Evolutionary conservation across 1,140 invertebrate species (phyloP).

Genomic region (Prorops nasuta): DNA sequence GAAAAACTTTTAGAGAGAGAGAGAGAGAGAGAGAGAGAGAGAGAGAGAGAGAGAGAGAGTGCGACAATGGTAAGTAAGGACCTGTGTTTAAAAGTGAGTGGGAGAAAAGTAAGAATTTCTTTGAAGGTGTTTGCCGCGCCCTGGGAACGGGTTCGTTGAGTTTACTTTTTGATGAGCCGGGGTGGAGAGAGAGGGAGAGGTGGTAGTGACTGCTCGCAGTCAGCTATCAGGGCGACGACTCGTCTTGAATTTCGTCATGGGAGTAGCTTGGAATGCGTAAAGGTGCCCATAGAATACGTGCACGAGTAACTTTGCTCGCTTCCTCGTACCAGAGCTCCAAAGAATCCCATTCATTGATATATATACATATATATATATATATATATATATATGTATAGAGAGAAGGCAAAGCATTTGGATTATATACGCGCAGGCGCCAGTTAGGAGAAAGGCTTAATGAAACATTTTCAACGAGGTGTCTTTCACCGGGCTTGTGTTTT

Average conservation of each 20-base stretch:
- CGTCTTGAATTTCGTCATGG: slow-evolving; percentile 35
- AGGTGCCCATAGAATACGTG: slow-evolving; percentile 20
- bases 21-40: background rate
- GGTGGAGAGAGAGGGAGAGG: background rate
- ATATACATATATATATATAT: too few relatives aligned
- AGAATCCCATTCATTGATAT: slow-evolving; percentile 52
- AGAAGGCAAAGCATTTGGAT: slow-evolving; percentile 24
- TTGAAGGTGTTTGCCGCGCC: background rate
- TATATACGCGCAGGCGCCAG: slow-evolving; percentile 31
- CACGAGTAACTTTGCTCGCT: slow-evolving; percentile 6
- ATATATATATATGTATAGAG: too few relatives aligned
- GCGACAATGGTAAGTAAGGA: background rate
- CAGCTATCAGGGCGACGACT: slow-evolving; percentile 24
- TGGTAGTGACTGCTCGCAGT: too few relatives aligned
- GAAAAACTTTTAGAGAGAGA: too few relatives aligned
- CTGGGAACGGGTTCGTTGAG: slow-evolving; percentile 3
- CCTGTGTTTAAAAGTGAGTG: too few relatives aligned
- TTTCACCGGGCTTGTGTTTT: background rate
- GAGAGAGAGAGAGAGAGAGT: background rate
- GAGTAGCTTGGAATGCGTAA: slow-evolving; percentile 46
- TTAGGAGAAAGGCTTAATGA: slow-evolving; percentile 45
- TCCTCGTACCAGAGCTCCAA: slow-evolving; percentile 29
- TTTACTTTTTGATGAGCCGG: slow-evolving; percentile 17
- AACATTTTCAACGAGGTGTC: slow-evolving; percentile 37
- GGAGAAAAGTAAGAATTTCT: too few relatives aligned